Conservation (phyloP, 2,888 invertebrate genomes). For the Malthinus flaveolus region DNA sequence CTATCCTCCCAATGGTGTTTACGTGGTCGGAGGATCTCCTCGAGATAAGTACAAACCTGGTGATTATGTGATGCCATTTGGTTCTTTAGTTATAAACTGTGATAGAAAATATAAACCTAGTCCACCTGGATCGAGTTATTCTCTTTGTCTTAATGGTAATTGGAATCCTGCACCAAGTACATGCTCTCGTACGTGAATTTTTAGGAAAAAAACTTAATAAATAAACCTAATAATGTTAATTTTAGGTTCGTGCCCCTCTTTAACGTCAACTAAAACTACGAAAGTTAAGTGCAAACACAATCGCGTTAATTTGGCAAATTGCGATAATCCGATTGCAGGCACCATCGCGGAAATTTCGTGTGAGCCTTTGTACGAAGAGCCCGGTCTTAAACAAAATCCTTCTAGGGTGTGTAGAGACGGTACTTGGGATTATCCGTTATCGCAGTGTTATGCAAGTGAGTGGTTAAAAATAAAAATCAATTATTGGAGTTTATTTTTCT, state of each 20-base stretch:
- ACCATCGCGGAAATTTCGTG: slow-evolving; percentile 38
- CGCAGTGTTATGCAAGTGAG: slow-evolving; percentile 20
- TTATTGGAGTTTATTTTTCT: not conserved
- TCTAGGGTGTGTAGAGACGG: slow-evolving; percentile 15
- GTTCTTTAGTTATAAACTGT: not conserved
- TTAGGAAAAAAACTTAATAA: too few relatives aligned
- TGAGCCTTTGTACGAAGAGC: slow-evolving; percentile 39
- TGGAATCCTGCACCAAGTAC: not conserved
- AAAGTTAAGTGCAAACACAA: slow-evolving; percentile 10
- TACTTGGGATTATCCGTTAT: slow-evolving; percentile 12
- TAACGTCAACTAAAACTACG: slow-evolving; percentile 7
- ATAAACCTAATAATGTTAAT: not conserved
- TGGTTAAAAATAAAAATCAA: not conserved
- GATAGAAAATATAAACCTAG: not conserved
- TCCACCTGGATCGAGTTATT: not conserved
- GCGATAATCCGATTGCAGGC: slow-evolving; percentile 33
- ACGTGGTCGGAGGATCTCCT: slow-evolving; percentile 22
- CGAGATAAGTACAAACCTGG: not conserved
- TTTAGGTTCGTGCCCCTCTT: not conserved
- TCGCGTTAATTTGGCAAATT: not conserved
- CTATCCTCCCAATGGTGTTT: slow-evolving; percentile 38
- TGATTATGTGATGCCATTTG: not conserved
- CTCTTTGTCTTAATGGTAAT: not conserved
- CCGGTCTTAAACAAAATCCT: slow-evolving; percentile 4
- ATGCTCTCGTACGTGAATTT: slow-evolving; percentile 11